Evolutionary conservation across 2,888 invertebrate species (phyloP), one percentile per base, ranked within the genome.

Genomic region (Ophion slaviceki): DNA sequence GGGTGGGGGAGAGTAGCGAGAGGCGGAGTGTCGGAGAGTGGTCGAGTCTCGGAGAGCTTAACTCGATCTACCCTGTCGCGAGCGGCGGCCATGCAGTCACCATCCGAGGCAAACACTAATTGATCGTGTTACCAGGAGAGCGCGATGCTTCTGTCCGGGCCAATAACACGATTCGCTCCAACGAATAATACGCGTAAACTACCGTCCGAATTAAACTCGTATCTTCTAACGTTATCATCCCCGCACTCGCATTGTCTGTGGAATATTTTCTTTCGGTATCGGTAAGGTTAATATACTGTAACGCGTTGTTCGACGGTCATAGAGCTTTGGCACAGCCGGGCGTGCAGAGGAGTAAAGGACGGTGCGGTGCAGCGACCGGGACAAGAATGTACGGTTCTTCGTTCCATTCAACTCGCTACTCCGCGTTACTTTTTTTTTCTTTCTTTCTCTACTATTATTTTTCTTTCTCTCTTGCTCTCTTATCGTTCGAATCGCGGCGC

Each of bases 101-200:
- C 81, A 80, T 87, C 83, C 82, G 80, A 87, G 87, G 77, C 84
- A 84, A 8, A 40, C 8, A 10, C 84, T 90, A 90, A 91, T 91
- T 89, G 89, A 91, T 91, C 89, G 88, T 89, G 87, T 91, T 91
- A 90, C 87, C 88, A 80, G 68, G 24, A 67, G 82, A 68, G 70
- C 66, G 47, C 72, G 17, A 68, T 57, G 70, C 36, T 68, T 80
- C 82, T 82, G 87, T 87, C 86, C 68, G 79, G 75, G 70, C 80
- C 82, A 87, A 88, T 90, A 90, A 88, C 77, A 53, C 24, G 28
- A 53, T 53, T 20, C 32, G 71, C 81, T 76, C 80, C 36, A 79
- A 76, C 57, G 70, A 82, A 79, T 47, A 61, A 72, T n/a, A 45
- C 40, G 2, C 24, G 59, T 14, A 2, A 7, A 40, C 8, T 5